Base-by-base conservation (phyloP, 2,113 vertebrate genomes). In the Dascyllus trimaculatus region DNA sequence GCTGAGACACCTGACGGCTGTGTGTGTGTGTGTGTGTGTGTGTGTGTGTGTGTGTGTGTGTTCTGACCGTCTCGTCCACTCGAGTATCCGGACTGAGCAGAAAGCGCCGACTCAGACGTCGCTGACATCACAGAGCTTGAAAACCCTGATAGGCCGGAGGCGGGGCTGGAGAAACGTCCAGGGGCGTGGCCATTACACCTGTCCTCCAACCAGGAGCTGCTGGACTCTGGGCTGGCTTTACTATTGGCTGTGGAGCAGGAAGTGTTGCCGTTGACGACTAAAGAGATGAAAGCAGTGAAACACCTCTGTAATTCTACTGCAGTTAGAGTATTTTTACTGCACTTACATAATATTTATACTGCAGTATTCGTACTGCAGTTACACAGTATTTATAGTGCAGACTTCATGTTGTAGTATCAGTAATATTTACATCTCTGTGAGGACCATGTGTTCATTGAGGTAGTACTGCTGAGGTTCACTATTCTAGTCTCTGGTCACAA, bases 31-130 rank as follows among this genome's bases (percentile, higher is more conserved):
- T 62, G 21, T 58, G 3, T 53, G 6, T 49, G 11, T 35, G n/a
- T 59, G 4, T 53, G 6, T 49, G 11, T 35, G 18, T 56, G 43
- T 53, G 21, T 22, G 18, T 53, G n/a, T 57, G 48, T 32, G 4
- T 49, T 56, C 81, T 76, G 4, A 93, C 94, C 86, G 9, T 96
- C 95, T 49, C 89, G 86, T 73, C 95, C 94, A 8, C 95, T 95
- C 1, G 96, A 97, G 15, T 89, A 94, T 14, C 96, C 95, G 0
- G 96, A 98, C 90, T 96, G 93, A 22, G 94, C 93, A 48, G 96
- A 98, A 1, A 96, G 93, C 26, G 96, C 93, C 0, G 96, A 97
- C 81, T 96, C 94, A 0, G 97, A 96, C 24, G 96, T 97, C 57
- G 94, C 89, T 66, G 95, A 95, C 71, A 93, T 88, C 61, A 95